Percentiles rank a stretch among this genome's conserved stretches.
Conservation (phyloP, 2,113 vertebrate genomes). For the Megaceryle maxima region DNA sequence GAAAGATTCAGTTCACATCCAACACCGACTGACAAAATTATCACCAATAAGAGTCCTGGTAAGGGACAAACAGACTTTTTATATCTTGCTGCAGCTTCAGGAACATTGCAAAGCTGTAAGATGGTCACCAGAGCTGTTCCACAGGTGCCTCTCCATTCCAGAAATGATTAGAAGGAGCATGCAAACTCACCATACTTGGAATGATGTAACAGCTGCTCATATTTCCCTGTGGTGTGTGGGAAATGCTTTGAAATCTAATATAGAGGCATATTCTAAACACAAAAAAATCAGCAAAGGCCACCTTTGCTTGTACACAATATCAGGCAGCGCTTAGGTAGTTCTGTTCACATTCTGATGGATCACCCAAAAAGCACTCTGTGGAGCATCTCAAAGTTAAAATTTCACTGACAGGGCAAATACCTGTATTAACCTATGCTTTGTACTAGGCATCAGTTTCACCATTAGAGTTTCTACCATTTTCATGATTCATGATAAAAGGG, state of each 20-base stretch:
- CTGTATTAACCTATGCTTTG: background rate
- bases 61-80: background rate
- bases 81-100: background rate
- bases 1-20: background rate
- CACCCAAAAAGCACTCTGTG: background rate
- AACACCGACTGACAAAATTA: background rate
- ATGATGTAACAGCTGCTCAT: background rate
- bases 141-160: background rate
- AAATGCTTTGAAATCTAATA: background rate
- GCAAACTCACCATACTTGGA: background rate
- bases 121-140: background rate
- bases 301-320: background rate
- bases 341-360: background rate
- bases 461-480: background rate
- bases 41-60: background rate
- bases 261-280: background rate
- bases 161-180: background rate
- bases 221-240: background rate
- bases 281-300: background rate
- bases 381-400: background rate
- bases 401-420: background rate
- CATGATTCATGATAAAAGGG: background rate
- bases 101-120: background rate
- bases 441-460: background rate
- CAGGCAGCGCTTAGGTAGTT: background rate